Evolutionary conservation across 2,888 invertebrate genomes (phyloP).

Genomic region (Dolichomitus sp.): DNA sequence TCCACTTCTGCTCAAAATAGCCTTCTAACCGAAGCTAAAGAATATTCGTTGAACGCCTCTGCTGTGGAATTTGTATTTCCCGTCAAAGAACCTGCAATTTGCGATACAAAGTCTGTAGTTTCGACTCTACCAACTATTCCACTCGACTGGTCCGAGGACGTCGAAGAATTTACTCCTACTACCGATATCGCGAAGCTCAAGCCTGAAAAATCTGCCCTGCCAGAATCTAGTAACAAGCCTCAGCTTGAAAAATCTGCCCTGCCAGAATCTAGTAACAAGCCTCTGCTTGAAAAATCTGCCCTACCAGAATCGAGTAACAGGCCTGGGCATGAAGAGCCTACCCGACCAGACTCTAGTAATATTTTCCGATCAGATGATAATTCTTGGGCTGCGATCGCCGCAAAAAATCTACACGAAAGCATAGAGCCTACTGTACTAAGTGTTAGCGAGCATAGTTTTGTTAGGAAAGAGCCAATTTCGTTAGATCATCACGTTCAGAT

Average conservation of each 20-base stretch:
- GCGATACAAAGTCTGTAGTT: conserved; percentile 6
- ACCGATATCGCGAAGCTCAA: conserved; percentile 21
- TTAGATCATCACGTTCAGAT: conserved; percentile 77
- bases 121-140: conserved; percentile 24
- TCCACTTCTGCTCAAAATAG: background rate
- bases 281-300: conserved; percentile 37
- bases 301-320: too few relatives aligned
- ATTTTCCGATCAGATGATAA: conserved; percentile 66
- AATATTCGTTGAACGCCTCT: background rate
- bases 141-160: conserved; percentile 63
- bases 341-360: conserved; percentile 51
- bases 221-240: conserved; percentile 52
- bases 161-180: conserved; percentile 50
- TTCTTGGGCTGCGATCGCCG: conserved; percentile 79
- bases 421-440: conserved; percentile 35
- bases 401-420: conserved; percentile 73
- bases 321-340: conserved; percentile 35
- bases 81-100: conserved; percentile 15
- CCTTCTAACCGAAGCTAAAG: conserved; percentile 24
- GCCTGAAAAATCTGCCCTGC: conserved; percentile 40
- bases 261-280: conserved; percentile 50
- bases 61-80: conserved; percentile 17
- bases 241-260: conserved; percentile 4
- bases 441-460: conserved; percentile 26
- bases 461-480: conserved; percentile 41